Base-by-base conservation (phyloP, 2,113 vertebrate genomes). In the Camelus dromedarius region DNA sequence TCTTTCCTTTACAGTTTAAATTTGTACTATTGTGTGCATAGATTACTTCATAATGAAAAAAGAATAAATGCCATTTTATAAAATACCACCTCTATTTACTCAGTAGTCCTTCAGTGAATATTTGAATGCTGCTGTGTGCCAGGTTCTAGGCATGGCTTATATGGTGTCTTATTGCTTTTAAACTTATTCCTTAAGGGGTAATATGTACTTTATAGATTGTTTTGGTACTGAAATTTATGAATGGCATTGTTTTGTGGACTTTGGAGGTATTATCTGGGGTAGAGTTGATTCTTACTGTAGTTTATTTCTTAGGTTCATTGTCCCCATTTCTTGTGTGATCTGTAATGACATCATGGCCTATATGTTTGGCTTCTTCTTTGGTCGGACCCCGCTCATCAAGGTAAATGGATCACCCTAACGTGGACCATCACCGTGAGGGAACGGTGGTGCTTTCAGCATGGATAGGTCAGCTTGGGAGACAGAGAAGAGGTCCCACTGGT, bases 361-460 rank as follows among this genome's bases (percentile, higher is more conserved):
- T 98, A 99, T 99, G 99, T 99, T 99, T n/a, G 99, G 99, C 0
- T 99, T 99, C 98, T 99, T 99, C 99, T 99, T 99, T 0, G 99
- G 99, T 86, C 99, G 99, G 95, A 99, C 99, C 0, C 99, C 99
- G 0, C 99, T 99, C 88, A 99, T 99, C 95, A 99, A 99, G 99
- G 99, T 99, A 52, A 20, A 98, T 97, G 58, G 15, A 26, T 89
- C 22, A 11, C 30, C 56, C 79, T 48, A 1, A 60, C 1, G 0
- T 42, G 72, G 30, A 56, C 0, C 80, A 16, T 20, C 30, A 32
- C 28, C 0, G 0, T 24, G 38, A 54, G 15, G n/a, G 16, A 6
- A 60, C 22, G 73, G 56, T 70, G 20, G 24, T 22, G 19, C n/a
- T 62, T 91, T 70, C 46, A 22, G 0, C 38, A 2, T 2, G 7